A percentile compares a stretch with the other conserved stretches of the same genome.
phyloP scores from a whole-genome alignment of 2,797 vertebrate genomes.

The Rousettus madagascariensis region DNA sequence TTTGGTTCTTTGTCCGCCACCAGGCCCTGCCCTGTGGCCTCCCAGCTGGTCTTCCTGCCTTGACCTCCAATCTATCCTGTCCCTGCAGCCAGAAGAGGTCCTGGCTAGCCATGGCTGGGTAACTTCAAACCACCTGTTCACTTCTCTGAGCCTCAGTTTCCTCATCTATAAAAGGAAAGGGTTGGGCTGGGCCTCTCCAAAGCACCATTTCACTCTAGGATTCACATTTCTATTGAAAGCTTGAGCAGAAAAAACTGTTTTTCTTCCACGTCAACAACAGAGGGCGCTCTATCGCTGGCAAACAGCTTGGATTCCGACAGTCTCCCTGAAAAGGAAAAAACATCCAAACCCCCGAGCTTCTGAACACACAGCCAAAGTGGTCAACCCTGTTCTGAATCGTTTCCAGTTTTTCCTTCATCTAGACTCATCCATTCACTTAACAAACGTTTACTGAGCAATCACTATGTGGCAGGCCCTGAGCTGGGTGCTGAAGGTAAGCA shows the following conservation, averaged over 20 bases:
- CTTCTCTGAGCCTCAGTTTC: not conserved
- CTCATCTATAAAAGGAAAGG: not conserved
- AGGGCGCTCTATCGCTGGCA: not conserved
- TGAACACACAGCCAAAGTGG: not conserved
- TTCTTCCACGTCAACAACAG: conserved; percentile 28
- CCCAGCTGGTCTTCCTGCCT: not conserved
- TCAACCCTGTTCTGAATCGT: not conserved
- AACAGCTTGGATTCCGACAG: not conserved
- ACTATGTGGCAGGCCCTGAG: not conserved
- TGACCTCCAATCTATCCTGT: not conserved
- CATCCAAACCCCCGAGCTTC: not conserved
- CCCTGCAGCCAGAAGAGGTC: not conserved
- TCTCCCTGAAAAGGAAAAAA: not conserved
- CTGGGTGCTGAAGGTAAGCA: not conserved
- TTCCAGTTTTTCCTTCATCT: not conserved
- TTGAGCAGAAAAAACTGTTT: not conserved
- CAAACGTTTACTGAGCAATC: not conserved
- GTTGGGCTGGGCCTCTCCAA: not conserved
- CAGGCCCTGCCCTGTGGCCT: not conserved
- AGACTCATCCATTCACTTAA: not conserved
- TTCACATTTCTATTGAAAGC: not conserved
- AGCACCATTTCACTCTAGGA: not conserved
- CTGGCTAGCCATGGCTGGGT: not conserved
- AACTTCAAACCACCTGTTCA: not conserved
- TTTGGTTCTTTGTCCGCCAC: not conserved